Conservation (phyloP, 2,888 invertebrate species). For the Aleiodes alternator region DNA sequence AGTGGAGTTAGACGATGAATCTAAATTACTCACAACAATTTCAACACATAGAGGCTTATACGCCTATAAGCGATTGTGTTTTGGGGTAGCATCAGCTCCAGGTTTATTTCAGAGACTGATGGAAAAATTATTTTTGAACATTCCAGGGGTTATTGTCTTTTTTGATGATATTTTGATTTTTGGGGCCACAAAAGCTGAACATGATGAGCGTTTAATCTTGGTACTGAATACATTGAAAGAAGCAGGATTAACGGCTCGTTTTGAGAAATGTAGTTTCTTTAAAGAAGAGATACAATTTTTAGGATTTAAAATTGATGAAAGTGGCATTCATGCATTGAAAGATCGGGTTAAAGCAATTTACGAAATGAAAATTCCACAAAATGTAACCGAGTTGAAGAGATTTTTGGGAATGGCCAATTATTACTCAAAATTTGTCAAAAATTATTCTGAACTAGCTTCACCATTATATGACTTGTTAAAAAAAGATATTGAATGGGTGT, state of each 20-base stretch:
- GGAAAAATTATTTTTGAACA: conserved; percentile 18
- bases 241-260: conserved; percentile 26
- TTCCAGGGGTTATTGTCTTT: conserved; percentile 32
- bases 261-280: conserved; percentile 35
- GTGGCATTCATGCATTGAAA: conserved; percentile 50
- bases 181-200: conserved; percentile 17
- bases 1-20: conserved; percentile 61
- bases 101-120: conserved; percentile 38
- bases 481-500: conserved; percentile 5
- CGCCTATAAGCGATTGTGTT: conserved; percentile 34
- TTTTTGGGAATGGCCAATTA: conserved; percentile 38
- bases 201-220: conserved; percentile 17
- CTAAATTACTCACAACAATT: conserved; percentile 63
- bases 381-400: conserved; percentile 38
- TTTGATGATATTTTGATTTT: conserved; percentile 40
- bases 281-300: conserved; percentile 26
- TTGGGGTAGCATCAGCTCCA: conserved; percentile 32
- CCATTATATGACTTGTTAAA: conserved; percentile 21
- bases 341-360: conserved; percentile 36
- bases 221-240: conserved; percentile 31
- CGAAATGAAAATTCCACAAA: conserved; percentile 35
- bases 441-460: conserved; percentile 13
- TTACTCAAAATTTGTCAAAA: conserved; percentile 21
- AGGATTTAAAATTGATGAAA: conserved; percentile 52
- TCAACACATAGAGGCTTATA: conserved; percentile 66